Base-by-base conservation (phyloP, 2,113 vertebrate species). In the Abramis brama region DNA sequence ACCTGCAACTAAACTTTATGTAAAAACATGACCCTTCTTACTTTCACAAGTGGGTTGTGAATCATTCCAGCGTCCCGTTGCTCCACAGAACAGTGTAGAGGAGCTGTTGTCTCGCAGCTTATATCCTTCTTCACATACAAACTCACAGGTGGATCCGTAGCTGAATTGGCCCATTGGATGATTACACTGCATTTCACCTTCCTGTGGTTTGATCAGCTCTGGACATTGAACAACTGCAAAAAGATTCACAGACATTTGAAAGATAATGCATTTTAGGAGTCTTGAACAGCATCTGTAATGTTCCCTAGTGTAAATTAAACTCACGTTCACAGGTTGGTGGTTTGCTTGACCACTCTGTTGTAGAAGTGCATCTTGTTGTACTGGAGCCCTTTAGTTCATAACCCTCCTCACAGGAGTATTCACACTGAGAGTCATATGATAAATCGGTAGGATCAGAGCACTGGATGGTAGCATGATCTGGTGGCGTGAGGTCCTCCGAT, bases 401-500 rank as follows among this genome's bases (percentile, higher is more conserved):
- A 86, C 96, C 97, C 19, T 95, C 89, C 0, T 91, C 71, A 47
- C 96, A 97, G 36, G 11, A 89, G 84, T 96, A 96, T 33, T 90
- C 39, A 50, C 96, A 97, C 0, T 13, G 71, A 0, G 96, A 94
- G 17, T 88, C 33, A 12, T 92, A 95, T 47, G 91, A 55, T 77
- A 95, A 95, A 0, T 91, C 30, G 19, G 91, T 6, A 3, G 68
- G 10, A 0, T 91, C 91, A 55, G 86, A 89, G 59, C 96, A 97
- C 3, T 6, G 78, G 47, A 96, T 79, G 1, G 6, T 78, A 66
- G 91, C 94, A 2, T 93, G 88, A 0, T 39, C 0, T 12, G 92
- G 92, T 0, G 17, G 6, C 0, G 81, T 75, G 80, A 94, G 13
- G 0, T 91, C 84, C 0, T 89, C 2, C 52, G 73, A 36, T 33